Base-by-base conservation (phyloP, 1,140 invertebrate genomes). In the Parapsyche elsis region DNA sequence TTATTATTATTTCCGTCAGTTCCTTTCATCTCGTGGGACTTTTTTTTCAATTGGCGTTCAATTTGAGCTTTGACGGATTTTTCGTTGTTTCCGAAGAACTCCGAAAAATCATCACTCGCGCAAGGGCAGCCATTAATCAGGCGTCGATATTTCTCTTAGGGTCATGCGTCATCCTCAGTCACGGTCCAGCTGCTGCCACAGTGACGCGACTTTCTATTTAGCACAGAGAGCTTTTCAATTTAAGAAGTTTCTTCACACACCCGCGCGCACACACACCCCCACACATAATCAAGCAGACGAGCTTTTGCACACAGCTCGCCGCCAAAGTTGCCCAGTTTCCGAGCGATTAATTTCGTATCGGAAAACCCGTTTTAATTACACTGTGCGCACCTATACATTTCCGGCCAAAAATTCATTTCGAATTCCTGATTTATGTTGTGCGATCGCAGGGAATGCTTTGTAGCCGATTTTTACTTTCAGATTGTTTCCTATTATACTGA, bases 281-380 rank as follows among this genome's bases (percentile, higher is more conserved):
- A 38, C 30, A 38, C 30, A 38, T 38, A 38, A 38, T 38, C 30
- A 38, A 38, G 30, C 30, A 38, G 30, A 38, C 30, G 30, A 38
- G 30, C 30, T 38, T 38, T 38, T 38, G 30, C 30, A 38, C 30
- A 38, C 30, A 38, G 30, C 30, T 38, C 30, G 2, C 30, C 1
- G 30, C 30, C 7, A 38, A 38, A 38, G 30, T 38, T 38, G 30
- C 30, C 30, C 30, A 53, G 16, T 53, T 53, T 53, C 49, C 49
- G 49, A 12, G 16, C 49, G 16, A 53, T 53, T 53, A 53, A 53
- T 53, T 16, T 16, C 49, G 49, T 16, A 53, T 53, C 49, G 49
- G 49, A 53, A 53, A 53, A 53, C 12, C 49, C 49, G 49, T 53
- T 53, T 53, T 53, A 53, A 53, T 53, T 53, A 53, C 49, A 16